These are phyloP conservation scores for Eurytoma adleriae DNA, from an alignment of 2,888 invertebrate genomes.

Conservation along the genomic window DNA sequence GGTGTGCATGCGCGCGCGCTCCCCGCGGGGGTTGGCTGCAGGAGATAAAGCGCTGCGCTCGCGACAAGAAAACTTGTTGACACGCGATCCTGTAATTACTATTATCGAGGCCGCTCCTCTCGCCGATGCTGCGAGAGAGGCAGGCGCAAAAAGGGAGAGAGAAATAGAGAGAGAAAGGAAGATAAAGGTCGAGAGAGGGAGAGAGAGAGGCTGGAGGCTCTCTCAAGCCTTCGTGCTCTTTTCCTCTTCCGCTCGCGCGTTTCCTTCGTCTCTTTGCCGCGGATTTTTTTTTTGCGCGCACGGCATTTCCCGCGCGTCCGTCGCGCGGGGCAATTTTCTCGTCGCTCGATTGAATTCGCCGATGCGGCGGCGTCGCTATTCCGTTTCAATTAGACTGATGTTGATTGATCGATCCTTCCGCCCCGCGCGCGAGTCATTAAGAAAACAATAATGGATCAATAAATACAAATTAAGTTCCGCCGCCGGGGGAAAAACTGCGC, in stretches of 20 bases:
- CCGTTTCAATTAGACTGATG: conserved; percentile 41
- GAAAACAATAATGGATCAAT: conserved; percentile 65
- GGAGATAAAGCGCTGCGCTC: conserved; percentile 27
- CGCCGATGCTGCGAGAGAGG: too few relatives aligned
- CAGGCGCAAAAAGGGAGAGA: too few relatives aligned
- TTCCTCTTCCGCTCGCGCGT: conserved; percentile 30
- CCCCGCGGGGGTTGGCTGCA: conserved; percentile 8
- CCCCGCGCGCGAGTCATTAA: conserved; percentile 61
- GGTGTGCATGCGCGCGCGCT: not conserved
- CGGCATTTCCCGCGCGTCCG: conserved; percentile 13
- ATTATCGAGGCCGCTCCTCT: conserved; percentile 39
- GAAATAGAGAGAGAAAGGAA: too few relatives aligned
- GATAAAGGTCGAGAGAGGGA: too few relatives aligned
- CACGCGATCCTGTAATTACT: conserved; percentile 58
- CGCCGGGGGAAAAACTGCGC: too few relatives aligned
- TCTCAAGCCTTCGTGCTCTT: conserved; percentile 34
- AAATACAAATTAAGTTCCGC: too few relatives aligned
- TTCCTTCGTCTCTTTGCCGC: conserved; percentile 14
- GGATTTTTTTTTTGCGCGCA: conserved; percentile 5
- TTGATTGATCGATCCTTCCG: conserved; percentile 48
- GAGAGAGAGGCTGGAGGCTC: too few relatives aligned
- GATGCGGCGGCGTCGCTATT: conserved; percentile 17
- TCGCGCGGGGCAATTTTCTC: conserved; percentile 41
- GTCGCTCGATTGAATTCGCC: conserved; percentile 42
- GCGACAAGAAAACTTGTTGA: conserved; percentile 50